These are phyloP conservation scores for Apantesis nais DNA, from an alignment of 2,888 invertebrate species.

Conservation along the genomic window DNA sequence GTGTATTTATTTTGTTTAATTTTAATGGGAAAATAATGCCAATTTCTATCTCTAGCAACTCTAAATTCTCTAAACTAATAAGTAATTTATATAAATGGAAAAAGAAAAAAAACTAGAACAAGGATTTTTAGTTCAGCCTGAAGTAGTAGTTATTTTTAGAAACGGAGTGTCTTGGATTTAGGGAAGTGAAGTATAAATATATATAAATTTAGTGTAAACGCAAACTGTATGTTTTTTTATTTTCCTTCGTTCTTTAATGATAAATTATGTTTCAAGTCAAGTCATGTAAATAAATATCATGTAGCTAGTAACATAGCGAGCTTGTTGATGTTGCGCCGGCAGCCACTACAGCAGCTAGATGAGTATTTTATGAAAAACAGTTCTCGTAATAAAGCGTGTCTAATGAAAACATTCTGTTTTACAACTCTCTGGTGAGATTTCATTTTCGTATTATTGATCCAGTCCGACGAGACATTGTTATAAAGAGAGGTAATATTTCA, in stretches of 20 bases:
- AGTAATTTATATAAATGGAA: too few relatives aligned
- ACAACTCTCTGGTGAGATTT: background rate
- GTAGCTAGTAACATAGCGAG: background rate
- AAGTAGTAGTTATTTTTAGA: too few relatives aligned
- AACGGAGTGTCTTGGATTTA: too few relatives aligned
- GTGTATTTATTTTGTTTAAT: too few relatives aligned
- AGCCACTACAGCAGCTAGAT: background rate
- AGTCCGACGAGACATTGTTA: background rate
- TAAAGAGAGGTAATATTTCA: conserved; percentile 15
- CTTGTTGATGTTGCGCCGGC: background rate
- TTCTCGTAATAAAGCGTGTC: background rate
- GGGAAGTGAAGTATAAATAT: too few relatives aligned
- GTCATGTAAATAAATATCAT: background rate
- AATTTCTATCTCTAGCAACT: too few relatives aligned
- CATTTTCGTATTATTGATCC: conserved; percentile 9
- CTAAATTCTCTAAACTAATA: too few relatives aligned
- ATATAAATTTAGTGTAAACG: background rate
- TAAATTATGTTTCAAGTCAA: too few relatives aligned
- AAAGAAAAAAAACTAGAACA: too few relatives aligned
- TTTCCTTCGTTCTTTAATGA: background rate
- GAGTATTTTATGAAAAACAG: conserved; percentile 1
- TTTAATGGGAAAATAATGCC: too few relatives aligned
- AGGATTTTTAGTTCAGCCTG: too few relatives aligned
- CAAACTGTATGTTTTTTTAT: background rate
- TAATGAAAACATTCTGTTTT: conserved; percentile 4